Evolutionary conservation across 2,113 vertebrate species (phyloP), one percentile per base, ranked within the genome.

Genomic region (Nibea coibor): DNA sequence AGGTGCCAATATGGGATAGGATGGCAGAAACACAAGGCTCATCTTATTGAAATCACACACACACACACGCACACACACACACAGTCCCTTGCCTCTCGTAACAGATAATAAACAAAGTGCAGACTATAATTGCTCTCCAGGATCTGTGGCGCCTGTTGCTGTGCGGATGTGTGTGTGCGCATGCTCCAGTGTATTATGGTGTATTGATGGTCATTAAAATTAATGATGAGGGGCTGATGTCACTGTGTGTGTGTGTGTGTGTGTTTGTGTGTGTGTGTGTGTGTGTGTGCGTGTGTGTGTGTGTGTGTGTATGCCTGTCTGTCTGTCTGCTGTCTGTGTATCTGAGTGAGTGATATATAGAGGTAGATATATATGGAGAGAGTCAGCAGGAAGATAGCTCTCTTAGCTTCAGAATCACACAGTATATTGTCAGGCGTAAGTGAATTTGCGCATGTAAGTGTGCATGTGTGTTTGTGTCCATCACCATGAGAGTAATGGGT

Each of bases 41-140:
- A 82, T 80, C 39, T 80, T 81, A 75, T 88, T 59, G 6, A 65
- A 73, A 80, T 72, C 53, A 50, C 75, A 68, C 78, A 63, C 43
- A 74, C 35, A 35, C 31, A 35, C 31, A 35, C 66, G 80, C 66
- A 50, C 16, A 77, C 24, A 66, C 48, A 57, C 64, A 53, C 65
- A 68, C 66, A 78, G 54, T 90, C 89, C 85, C 85, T 74, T 63
- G 81, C 50, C 61, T 81, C 82, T 89, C 75, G 45, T 89, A 89
- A 83, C 72, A 87, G 87, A 91, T 88, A 86, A 92, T 92, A 91
- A 92, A 93, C 91, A 90, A 92, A 92, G 88, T 93, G 87, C 90
- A 90, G 86, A 72, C 87, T 81, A 83, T 89, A 88, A 90, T 88
- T 91, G 87, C 84, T 75, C 87, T 84, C 72, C 84, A 91, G 90